Conservation (phyloP, 2,113 vertebrate species). For the Tricholaema leucomelas region DNA sequence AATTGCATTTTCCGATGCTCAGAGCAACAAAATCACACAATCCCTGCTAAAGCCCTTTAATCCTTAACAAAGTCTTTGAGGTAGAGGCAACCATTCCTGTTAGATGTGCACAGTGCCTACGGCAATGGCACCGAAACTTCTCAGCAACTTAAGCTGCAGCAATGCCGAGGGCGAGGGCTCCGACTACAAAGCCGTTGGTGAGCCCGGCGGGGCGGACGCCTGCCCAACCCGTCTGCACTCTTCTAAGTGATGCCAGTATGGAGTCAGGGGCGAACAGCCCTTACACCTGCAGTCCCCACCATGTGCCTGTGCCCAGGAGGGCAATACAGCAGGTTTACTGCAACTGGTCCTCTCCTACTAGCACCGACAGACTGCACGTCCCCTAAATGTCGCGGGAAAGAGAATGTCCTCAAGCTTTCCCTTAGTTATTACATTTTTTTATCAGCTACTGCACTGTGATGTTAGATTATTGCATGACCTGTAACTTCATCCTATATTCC, state of each 20-base stretch:
- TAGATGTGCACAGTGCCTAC: fast-evolving
- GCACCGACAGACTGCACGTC: neutral
- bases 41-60: constrained; percentile 17
- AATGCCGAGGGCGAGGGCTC: fast-evolving
- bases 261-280: fast-evolving
- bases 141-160: fast-evolving
- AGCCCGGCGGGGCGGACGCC: fast-evolving
- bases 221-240: fast-evolving
- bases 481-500: neutral
- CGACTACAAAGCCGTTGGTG: fast-evolving
- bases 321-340: fast-evolving
- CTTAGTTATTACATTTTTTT: neutral
- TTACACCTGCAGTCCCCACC: fast-evolving
- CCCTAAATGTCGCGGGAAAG: neutral
- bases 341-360: fast-evolving
- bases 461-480: neutral
- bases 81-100: neutral
- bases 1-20: neutral
- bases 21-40: neutral
- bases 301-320: neutral
- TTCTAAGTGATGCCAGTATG: fast-evolving
- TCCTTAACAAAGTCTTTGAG: constrained; percentile 33
- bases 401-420: fast-evolving
- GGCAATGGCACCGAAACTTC: neutral
- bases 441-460: neutral